Conservation (phyloP, 1,140 invertebrate genomes). For the Oncopeltus fasciatus region DNA sequence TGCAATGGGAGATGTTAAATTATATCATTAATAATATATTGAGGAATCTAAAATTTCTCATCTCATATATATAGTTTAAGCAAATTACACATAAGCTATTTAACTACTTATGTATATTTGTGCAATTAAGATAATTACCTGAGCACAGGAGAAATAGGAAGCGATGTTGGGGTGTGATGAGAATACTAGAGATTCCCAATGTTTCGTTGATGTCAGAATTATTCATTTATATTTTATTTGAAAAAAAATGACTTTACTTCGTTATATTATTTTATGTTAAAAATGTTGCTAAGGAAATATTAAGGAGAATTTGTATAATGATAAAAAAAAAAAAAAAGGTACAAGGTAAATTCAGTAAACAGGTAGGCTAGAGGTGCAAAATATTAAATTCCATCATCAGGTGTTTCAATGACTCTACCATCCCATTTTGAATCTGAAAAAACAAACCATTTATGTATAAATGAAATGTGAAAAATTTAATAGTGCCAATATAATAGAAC, state of each 20-base stretch:
- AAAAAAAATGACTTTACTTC: neutral
- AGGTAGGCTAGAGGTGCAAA: neutral
- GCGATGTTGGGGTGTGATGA: neutral
- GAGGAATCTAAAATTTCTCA: too few relatives aligned
- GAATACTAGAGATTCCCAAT: neutral
- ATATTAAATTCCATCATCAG: constrained; percentile 6
- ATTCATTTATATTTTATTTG: neutral
- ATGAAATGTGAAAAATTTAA: too few relatives aligned
- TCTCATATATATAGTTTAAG: too few relatives aligned
- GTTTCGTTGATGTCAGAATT: neutral
- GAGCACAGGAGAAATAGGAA: neutral
- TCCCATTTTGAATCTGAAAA: constrained; percentile 18
- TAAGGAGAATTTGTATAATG: too few relatives aligned
- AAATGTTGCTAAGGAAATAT: neutral
- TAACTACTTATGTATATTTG: too few relatives aligned
- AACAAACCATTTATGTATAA: too few relatives aligned
- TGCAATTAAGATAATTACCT: neutral
- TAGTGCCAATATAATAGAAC: too few relatives aligned
- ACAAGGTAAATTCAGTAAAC: neutral
- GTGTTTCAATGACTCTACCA: constrained; percentile 18
- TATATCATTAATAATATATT: too few relatives aligned
- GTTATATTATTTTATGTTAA: too few relatives aligned
- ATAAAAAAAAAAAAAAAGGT: neutral
- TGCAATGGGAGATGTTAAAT: too few relatives aligned
- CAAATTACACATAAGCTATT: too few relatives aligned